Conservation (phyloP, 2,797 vertebrate genomes). For the Chloroceryle inda region DNA sequence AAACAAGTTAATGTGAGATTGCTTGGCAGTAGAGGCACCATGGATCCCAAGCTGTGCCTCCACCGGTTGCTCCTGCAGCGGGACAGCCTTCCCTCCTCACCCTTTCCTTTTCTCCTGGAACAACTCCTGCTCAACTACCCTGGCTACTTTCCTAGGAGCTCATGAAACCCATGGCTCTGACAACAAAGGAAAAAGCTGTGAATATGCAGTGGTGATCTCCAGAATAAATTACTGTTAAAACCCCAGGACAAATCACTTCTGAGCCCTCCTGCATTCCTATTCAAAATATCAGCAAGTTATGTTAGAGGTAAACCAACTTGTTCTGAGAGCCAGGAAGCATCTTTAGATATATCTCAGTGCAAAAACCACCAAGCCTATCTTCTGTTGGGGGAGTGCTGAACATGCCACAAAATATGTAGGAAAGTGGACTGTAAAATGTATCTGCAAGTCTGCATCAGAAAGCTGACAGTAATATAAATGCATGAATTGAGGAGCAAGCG, state of each 20-base stretch:
- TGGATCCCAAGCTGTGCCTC: not conserved
- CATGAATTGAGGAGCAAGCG: not conserved
- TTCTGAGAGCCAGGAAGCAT: not conserved
- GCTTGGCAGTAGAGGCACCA: not conserved
- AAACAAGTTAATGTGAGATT: not conserved
- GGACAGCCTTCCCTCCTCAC: too few species aligned
- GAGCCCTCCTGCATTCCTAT: not conserved
- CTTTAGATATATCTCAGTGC: not conserved
- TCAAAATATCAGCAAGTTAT: not conserved
- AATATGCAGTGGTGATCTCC: not conserved
- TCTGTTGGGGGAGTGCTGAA: not conserved
- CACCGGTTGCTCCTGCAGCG: too few species aligned
- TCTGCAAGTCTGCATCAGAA: not conserved
- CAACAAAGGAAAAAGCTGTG: not conserved
- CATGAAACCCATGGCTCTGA: not conserved
- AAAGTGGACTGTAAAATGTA: not conserved
- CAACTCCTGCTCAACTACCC: too few species aligned
- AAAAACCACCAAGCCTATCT: not conserved
- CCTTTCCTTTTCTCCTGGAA: not conserved
- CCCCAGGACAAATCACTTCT: not conserved
- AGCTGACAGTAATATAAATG: not conserved
- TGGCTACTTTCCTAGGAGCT: not conserved
- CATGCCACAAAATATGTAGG: accelerated
- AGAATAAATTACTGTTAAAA: not conserved
- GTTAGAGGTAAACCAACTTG: not conserved